Conservation (phyloP, 2,888 invertebrate genomes). For the Coecobrya sp. region DNA sequence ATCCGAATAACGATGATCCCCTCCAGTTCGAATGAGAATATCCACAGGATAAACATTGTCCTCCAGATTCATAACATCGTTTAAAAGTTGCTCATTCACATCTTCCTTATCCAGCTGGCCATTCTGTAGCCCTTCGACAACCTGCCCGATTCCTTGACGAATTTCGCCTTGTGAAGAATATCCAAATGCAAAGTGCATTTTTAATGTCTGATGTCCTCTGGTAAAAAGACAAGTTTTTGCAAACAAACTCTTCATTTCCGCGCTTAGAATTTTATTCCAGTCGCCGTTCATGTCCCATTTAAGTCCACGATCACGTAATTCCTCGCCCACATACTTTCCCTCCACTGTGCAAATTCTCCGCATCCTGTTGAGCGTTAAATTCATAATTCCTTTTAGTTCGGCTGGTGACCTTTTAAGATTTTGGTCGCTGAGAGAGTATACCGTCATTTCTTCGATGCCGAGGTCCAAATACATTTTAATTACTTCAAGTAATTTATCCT, state of each 20-base stretch:
- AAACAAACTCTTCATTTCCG: neutral
- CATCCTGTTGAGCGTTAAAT: constrained; percentile 88
- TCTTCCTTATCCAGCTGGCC: neutral
- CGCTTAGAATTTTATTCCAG: neutral
- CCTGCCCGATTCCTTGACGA: neutral
- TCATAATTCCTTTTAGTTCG: constrained; percentile 96
- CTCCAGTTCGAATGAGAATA: constrained; percentile 13
- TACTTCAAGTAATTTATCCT: neutral
- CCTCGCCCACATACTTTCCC: neutral
- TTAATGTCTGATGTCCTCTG: neutral
- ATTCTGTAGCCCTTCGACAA: neutral
- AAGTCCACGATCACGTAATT: neutral
- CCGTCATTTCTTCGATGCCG: constrained; percentile 97
- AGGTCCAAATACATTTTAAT: neutral
- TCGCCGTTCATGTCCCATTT: neutral
- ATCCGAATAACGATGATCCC: constrained; percentile 1
- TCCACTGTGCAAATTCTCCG: neutral
- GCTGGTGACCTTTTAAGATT: constrained; percentile 97
- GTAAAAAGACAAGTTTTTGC: neutral
- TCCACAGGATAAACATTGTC: neutral
- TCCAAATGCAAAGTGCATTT: neutral
- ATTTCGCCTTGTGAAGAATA: neutral
- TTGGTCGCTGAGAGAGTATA: constrained; percentile 99
- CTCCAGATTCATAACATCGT: neutral
- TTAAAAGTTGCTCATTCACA: neutral